Base-by-base conservation (phyloP, 2,888 invertebrate genomes). In the Plebejus argus region DNA sequence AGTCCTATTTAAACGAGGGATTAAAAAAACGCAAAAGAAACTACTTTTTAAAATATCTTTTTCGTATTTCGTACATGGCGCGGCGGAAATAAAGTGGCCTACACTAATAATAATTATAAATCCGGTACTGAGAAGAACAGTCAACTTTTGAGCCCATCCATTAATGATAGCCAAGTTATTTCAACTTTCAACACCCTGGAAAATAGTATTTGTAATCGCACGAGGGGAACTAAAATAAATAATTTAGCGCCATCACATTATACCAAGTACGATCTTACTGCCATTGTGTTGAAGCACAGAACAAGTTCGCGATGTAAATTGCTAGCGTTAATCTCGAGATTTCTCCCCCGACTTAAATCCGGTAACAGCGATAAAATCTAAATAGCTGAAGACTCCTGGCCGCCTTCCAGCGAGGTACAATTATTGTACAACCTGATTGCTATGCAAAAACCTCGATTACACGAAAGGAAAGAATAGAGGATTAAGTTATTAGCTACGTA, bases 271-370 rank as follows among this genome's bases (percentile, higher is more conserved):
- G 18, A 74, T 23, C 20, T 74, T 28, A 74, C 28, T 49, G 15
- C 74, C 53, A 49, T 74, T 74, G 53, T 56, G 76, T 78, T 76
- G 80, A 77, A 80, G 71, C 77, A 74, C 77, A 28, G 58, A 49
- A 78, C 74, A 76, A 53, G 70, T 75, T 80, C 77, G 79, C 81
- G 33, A 81, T 81, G 81, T 81, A 82, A 81, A 82, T 81, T 81
- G 79, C 81, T 74, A 79, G 77, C 81, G 82, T 82, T 83, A 83
- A 82, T 83, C 82, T 81, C 78, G 77, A 80, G 78, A 79, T 81
- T 81, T 81, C 79, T 82, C 76, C 78, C 78, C 79, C 76, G 80
- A 83, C 83, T 83, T 82, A 82, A 84, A 83, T 82, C 83, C 82
- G 80, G 80, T 78, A 78, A 77, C 78, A 70, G 79, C 81, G 83